Evolutionary conservation across 2,113 vertebrate genomes (phyloP).

Genomic region (Platysteira castanea): DNA sequence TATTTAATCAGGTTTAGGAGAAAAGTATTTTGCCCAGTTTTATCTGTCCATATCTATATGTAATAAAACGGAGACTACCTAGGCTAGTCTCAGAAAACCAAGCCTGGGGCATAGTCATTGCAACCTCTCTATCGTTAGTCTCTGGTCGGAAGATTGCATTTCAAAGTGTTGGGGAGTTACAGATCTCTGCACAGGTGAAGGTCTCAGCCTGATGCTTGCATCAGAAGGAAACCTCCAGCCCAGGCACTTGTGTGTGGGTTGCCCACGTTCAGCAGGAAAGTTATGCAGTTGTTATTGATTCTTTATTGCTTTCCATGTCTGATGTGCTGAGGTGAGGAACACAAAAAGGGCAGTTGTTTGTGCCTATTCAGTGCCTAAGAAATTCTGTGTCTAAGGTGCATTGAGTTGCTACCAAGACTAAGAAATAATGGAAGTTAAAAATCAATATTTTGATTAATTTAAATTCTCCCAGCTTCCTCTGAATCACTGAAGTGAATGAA

Average conservation of each 20-base stretch:
- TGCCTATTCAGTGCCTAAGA: not conserved
- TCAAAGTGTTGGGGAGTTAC: not conserved
- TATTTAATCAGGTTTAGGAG: not conserved
- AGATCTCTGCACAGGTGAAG: rapidly evolving
- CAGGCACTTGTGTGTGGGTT: rapidly evolving
- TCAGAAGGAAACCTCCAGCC: not conserved
- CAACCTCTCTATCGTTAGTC: rapidly evolving
- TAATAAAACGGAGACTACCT: not conserved
- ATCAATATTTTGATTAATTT: constrained; percentile 27
- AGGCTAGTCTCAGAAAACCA: not conserved
- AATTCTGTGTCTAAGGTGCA: not conserved
- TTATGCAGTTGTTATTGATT: not conserved
- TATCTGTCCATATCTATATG: not conserved
- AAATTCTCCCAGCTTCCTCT: not conserved
- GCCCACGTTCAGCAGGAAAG: not conserved
- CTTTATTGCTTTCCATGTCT: not conserved
- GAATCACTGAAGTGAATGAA: not conserved
- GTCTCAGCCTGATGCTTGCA: not conserved
- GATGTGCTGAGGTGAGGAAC: not conserved
- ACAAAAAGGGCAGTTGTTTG: not conserved
- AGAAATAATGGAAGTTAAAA: constrained; percentile 54
- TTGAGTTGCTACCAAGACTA: not conserved
- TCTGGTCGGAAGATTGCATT: not conserved
- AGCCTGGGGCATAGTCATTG: not conserved
- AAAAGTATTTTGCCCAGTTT: not conserved